Evolutionary conservation across 2,797 vertebrate genomes (phyloP).

Genomic region (Sylvia borin): DNA sequence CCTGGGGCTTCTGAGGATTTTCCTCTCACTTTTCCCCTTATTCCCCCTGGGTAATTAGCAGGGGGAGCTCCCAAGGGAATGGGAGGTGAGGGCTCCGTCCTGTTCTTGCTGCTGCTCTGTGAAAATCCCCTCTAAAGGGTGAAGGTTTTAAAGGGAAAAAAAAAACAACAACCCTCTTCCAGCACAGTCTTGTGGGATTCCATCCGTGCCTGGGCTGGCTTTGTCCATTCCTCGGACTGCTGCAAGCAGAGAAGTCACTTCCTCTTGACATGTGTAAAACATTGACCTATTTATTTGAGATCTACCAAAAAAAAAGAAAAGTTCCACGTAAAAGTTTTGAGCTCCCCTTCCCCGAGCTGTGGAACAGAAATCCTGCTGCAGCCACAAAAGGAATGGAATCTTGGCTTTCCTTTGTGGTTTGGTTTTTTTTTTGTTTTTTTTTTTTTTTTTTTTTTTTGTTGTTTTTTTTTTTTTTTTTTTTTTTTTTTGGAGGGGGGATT

Average conservation of each 20-base stretch:
- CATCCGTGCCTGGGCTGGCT: neutral
- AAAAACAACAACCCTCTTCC: neutral
- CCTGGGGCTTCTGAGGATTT: neutral
- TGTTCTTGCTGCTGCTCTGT: neutral
- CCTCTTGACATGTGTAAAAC: neutral
- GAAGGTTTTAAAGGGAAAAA: neutral
- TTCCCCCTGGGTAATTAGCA: neutral
- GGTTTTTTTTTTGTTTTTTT: neutral
- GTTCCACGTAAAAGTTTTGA: neutral
- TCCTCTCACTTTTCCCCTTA: neutral
- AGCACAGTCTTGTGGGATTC: neutral
- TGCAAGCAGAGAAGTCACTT: neutral
- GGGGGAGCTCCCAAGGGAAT: neutral
- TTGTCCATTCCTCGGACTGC: neutral
- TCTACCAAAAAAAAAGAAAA: neutral
- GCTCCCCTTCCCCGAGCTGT: neutral
- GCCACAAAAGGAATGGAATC: conserved; percentile 16
- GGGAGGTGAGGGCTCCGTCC: neutral
- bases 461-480: neutral
- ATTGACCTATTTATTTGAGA: conserved; percentile 49
- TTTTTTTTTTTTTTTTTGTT: neutral
- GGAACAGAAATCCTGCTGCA: conserved; percentile 2
- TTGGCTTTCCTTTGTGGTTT: conserved; percentile 32
- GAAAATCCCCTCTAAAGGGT: neutral
- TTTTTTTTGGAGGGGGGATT: neutral